phyloP scores from a whole-genome alignment of 1,140 invertebrate genomes.

The Harlomillsia oculata region DNA sequence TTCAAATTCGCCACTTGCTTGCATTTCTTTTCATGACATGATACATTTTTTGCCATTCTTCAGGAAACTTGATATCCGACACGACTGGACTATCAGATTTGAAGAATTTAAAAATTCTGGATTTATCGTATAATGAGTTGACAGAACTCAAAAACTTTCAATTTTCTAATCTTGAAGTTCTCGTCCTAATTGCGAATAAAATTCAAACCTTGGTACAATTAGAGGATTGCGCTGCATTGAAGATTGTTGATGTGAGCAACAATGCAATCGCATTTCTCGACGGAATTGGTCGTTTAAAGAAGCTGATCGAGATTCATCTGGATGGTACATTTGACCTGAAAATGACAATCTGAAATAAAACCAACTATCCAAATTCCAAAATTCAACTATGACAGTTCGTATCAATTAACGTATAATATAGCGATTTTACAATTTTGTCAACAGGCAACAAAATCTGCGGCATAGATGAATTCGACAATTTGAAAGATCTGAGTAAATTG shows the following conservation, averaged over 20 bases:
- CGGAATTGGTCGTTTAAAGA: neutral
- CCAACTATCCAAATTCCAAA: too few species aligned
- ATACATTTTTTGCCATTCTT: neutral
- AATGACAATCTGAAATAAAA: too few species aligned
- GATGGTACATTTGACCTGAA: constrained; percentile 11
- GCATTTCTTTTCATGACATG: neutral
- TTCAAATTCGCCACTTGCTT: neutral
- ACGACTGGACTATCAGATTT: constrained; percentile 6
- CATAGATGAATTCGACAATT: constrained; percentile 3
- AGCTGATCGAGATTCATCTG: constrained; percentile 3
- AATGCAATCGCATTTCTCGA: constrained; percentile 6
- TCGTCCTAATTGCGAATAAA: neutral
- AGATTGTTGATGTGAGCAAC: constrained; percentile 4
- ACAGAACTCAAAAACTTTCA: neutral
- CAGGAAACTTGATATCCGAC: constrained; percentile 3
- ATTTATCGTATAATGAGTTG: constrained; percentile 18
- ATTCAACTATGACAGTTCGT: too few species aligned
- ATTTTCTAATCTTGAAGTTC: neutral
- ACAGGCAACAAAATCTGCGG: constrained; percentile 9
- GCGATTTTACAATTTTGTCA: neutral
- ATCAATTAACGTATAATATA: too few species aligned
- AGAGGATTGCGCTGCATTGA: neutral
- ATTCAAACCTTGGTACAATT: neutral
- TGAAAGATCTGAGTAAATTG: constrained; percentile 4
- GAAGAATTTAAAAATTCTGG: constrained; percentile 1